Evolutionary conservation across 2,113 vertebrate species (phyloP), one percentile per base, ranked within the genome.

Genomic region (Phoxinus phoxinus): DNA sequence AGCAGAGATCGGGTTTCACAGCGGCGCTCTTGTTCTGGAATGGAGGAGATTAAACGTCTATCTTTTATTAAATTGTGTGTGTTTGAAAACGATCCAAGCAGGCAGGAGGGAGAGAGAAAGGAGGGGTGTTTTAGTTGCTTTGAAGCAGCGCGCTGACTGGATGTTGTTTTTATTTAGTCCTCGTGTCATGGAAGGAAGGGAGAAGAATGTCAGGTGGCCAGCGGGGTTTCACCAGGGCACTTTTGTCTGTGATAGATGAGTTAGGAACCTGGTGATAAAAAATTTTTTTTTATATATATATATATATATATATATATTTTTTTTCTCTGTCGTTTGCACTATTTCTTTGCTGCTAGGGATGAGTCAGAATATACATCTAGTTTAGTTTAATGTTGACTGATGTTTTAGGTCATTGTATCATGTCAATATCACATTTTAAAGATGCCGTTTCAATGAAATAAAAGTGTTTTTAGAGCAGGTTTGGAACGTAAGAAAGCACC

Each of bases 81-180:
- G 85, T 94, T 94, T 94, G 93, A 95, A 94, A 94, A 74, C 87
- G 93, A 94, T 94, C 93, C 89, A 81, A 89, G 86, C 76, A 84
- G 53, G 75, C 90, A 90, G 88, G 91, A 77, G 15, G 83, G 87
- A 89, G 85, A 90, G 88, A 81, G 13, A 53, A 86, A 85, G 85
- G 79, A 71, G 81, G 90, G 87, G 71, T 88, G 88, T 86, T 56
- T 65, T 86, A 58, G n/a, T 53, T 53, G 76, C 92, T 95, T 93
- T 95, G 90, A 93, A 91, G 92, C 91, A 82, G 81, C 85, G 17
- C 77, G 11, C 59, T 59, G 46, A 81, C 84, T 87, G 76, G 90
- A 84, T 89, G 89, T 93, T 90, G 86, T 85, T 91, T 91, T 92
- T 86, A 89, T 93, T 89, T 91, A 86, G 86, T 84, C 76, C 85